phyloP scores from a whole-genome alignment of 1,140 invertebrate genomes.

The Bemisia tabaci region DNA sequence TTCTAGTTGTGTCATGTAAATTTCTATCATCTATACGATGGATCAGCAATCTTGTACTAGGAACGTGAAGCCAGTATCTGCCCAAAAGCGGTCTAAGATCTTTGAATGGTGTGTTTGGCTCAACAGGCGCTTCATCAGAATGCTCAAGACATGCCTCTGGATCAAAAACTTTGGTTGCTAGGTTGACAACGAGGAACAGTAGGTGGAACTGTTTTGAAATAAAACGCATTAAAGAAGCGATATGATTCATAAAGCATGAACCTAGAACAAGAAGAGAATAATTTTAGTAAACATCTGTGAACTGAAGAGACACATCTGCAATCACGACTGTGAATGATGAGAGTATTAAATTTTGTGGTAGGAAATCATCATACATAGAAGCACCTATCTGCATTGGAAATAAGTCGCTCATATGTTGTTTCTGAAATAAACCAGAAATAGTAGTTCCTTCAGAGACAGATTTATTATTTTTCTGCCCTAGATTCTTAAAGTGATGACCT shows the following conservation, averaged over 20 bases:
- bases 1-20: neutral
- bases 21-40: neutral
- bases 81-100: neutral
- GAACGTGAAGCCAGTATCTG: neutral
- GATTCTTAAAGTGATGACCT: no score
- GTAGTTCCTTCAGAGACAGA: no score
- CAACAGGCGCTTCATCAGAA: neutral
- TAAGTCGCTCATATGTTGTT: no score
- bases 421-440: no score
- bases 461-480: no score
- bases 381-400: no score
- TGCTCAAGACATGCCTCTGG: neutral
- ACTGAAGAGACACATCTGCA: no score
- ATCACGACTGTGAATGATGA: no score
- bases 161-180: neutral
- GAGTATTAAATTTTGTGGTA: no score
- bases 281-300: no score
- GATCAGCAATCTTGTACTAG: neutral
- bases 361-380: no score
- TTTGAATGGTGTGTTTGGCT: neutral
- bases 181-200: neutral
- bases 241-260: neutral
- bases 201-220: neutral
- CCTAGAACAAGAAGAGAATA: neutral
- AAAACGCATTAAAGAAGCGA: neutral